phyloP scores from a whole-genome alignment of 2,888 invertebrate species.

The Platycheirus rosarum region DNA sequence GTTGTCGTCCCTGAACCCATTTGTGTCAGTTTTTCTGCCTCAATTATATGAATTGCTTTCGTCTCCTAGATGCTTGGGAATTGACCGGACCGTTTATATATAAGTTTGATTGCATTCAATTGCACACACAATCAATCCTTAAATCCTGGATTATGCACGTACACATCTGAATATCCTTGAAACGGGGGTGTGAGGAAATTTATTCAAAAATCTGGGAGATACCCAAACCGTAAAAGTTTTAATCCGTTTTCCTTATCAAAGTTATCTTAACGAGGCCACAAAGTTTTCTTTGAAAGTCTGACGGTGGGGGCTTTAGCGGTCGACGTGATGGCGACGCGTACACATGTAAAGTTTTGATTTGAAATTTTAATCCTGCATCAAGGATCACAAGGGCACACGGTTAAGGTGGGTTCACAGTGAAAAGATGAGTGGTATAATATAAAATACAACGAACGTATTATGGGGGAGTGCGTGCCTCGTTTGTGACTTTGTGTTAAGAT shows the following conservation, averaged over 20 bases:
- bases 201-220: slow-evolving; percentile 57
- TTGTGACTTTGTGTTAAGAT: slow-evolving; percentile 53
- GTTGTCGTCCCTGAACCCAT: slow-evolving; percentile 20
- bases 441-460: background rate
- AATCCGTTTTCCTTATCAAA: slow-evolving; percentile 68
- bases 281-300: slow-evolving; percentile 53
- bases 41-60: slow-evolving; percentile 45
- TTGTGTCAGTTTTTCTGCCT: slow-evolving; percentile 40
- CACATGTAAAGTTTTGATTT: slow-evolving; percentile 69
- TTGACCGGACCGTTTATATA: slow-evolving; percentile 47
- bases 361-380: slow-evolving; percentile 60
- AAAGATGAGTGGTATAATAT: background rate
- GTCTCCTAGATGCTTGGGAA: slow-evolving; percentile 3
- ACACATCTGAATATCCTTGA: slow-evolving; percentile 19
- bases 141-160: slow-evolving; percentile 45
- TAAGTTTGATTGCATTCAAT: slow-evolving; percentile 33
- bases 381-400: slow-evolving; percentile 53
- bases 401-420: slow-evolving; percentile 18
- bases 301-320: background rate
- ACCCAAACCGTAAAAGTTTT: slow-evolving; percentile 55
- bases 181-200: slow-evolving; percentile 24
- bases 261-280: slow-evolving; percentile 66
- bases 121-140: slow-evolving; percentile 66
- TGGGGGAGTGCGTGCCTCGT: slow-evolving; percentile 38
- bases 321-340: slow-evolving; percentile 25